These are phyloP conservation scores for Agrochola litura DNA, from an alignment of 2,888 invertebrate genomes.

Conservation along the genomic window DNA sequence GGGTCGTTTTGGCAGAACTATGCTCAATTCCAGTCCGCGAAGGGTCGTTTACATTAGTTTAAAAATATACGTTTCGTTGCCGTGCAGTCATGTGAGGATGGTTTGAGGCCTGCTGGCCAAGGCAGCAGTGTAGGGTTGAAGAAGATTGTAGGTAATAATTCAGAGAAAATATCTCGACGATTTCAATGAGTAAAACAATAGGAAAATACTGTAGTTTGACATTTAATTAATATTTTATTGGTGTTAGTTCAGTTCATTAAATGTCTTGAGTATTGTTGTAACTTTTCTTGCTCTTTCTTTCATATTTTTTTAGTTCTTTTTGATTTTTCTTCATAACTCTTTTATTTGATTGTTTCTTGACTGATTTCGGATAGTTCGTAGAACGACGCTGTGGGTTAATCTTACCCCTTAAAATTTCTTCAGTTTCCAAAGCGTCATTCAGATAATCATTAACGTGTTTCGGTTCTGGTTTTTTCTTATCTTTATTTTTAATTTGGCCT, in stretches of 20 bases:
- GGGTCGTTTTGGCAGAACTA: too few species aligned
- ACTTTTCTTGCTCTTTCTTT: slow-evolving; percentile 22
- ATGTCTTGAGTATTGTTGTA: background rate
- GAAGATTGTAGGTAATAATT: background rate
- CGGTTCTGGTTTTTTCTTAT: background rate
- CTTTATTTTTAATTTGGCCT: slow-evolving; percentile 5
- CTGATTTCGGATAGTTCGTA: background rate
- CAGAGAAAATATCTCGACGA: background rate
- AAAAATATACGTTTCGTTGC: too few species aligned
- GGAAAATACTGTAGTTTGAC: background rate
- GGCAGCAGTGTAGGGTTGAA: background rate
- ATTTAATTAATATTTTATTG: slow-evolving; percentile 10
- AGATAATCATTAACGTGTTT: background rate
- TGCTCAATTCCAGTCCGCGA: too few species aligned
- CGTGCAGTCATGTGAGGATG: background rate
- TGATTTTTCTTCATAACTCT: background rate
- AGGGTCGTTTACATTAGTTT: too few species aligned
- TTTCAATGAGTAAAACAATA: slow-evolving; percentile 13
- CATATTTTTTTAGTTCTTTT: background rate
- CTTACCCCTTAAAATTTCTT: background rate
- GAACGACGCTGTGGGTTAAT: background rate
- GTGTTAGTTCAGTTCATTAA: background rate
- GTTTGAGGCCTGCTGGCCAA: background rate
- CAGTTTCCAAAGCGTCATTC: background rate
- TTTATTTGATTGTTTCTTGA: background rate